phyloP scores from a whole-genome alignment of 2,888 invertebrate genomes.

The Oegoconia quadripuncta region DNA sequence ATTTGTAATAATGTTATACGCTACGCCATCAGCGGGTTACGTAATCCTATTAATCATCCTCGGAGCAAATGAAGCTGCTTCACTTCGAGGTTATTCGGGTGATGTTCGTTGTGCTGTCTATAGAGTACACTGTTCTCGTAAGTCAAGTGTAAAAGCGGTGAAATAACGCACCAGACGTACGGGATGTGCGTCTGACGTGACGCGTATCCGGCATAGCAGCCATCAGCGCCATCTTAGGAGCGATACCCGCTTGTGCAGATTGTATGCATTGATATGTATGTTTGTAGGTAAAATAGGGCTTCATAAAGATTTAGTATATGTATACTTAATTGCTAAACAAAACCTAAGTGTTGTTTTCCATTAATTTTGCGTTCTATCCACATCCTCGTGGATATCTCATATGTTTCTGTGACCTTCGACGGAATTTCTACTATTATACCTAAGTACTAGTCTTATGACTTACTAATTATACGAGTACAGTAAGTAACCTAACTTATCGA shows the following conservation, averaged over 20 bases:
- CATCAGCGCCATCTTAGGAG: constrained; percentile 55
- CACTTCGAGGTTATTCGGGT: constrained; percentile 45
- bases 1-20: constrained; percentile 23
- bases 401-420: too few species aligned
- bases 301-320: too few species aligned
- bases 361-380: too few species aligned
- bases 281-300: too few species aligned
- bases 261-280: constrained; percentile 37
- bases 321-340: too few species aligned
- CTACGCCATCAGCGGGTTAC: constrained; percentile 47
- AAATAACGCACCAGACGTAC: constrained; percentile 15
- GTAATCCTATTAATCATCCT: constrained; percentile 50
- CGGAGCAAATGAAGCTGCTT: constrained; percentile 49
- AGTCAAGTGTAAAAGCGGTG: constrained; percentile 12
- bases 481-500: too few species aligned
- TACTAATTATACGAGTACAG: too few species aligned
- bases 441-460: too few species aligned
- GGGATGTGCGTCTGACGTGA: constrained; percentile 19
- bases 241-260: constrained; percentile 35
- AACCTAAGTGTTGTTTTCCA: too few species aligned
- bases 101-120: constrained; percentile 34
- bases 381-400: too few species aligned
- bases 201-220: constrained; percentile 22
- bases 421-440: too few species aligned
- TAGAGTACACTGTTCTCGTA: constrained; percentile 10